Evolutionary conservation across 2,888 invertebrate genomes (phyloP), one percentile per base, ranked within the genome.

Genomic region (Spodoptera littoralis): DNA sequence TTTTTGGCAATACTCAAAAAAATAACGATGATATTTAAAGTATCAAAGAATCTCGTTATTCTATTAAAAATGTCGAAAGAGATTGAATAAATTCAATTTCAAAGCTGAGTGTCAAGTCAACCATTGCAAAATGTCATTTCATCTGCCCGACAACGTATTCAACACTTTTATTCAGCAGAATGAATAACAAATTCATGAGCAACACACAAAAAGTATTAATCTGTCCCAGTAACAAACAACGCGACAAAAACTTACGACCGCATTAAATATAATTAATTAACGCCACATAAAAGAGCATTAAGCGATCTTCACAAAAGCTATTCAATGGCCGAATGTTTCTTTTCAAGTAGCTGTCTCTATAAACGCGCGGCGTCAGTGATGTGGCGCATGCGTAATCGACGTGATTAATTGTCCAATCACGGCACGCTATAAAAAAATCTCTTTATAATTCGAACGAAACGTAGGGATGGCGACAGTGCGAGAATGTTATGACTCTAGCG

Each of bases 241-340:
- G 70, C 73, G 77, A 85, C 87, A 84, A 88, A 79, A 87, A 84
- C 74, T 72, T 73, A 64, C 84, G 86, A 83, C 80, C 87, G 89
- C 89, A 89, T 88, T 89, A 90, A 88, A 90, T 88, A 89, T 92
- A 91, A 93, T 93, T 92, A 92, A 93, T 93, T 90, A 89, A 90
- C 79, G 79, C 77, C 67, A 76, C 86, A 89, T 88, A 90, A 90
- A 89, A 87, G 88, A 86, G 73, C 73, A 80, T 76, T 79, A 79
- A 79, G 72, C 81, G 76, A 84, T 84, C 77, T 75, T 81, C 67
- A 88, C 86, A 88, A 89, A 87, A 85, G 83, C 76, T 51, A 77
- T 89, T 87, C 84, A 88, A 86, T 80, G 85, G 83, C 70, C 76
- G 80, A 86, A 84, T 84, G 83, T 85, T 84, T 87, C 86, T 87